These are phyloP conservation scores for Actias luna DNA, from an alignment of 2,888 invertebrate genomes.

Conservation along the genomic window DNA sequence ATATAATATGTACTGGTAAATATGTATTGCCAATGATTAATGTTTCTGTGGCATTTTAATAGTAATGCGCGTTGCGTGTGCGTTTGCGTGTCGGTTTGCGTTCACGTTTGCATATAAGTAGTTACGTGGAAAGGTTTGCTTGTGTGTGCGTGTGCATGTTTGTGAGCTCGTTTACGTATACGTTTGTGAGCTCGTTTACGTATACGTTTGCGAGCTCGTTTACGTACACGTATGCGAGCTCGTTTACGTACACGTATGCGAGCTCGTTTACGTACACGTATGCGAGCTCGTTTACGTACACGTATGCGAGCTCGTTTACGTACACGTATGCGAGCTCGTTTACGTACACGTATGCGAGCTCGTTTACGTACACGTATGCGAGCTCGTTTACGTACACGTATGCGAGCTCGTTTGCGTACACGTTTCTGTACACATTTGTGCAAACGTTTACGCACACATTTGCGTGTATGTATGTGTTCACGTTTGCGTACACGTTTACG, in stretches of 20 bases:
- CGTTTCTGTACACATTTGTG: constrained; percentile 38
- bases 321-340: neutral
- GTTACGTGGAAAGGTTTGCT: too few species aligned
- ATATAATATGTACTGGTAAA: too few species aligned
- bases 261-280: constrained; percentile 30
- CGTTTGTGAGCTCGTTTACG: neutral
- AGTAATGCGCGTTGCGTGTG: neutral
- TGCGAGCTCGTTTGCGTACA: neutral
- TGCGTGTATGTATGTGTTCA: neutral
- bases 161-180: constrained; percentile 19
- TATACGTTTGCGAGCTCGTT: neutral
- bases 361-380: neutral
- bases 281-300: neutral
- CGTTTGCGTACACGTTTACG: neutral
- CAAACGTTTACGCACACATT: too few species aligned
- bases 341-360: constrained; percentile 35
- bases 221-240: neutral
- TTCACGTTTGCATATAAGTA: neutral
- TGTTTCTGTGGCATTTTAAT: neutral
- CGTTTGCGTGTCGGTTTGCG: neutral
- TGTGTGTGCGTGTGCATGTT: neutral
- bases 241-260: constrained; percentile 14
- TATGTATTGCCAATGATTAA: neutral
- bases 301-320: neutral
- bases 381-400: neutral